A percentile compares a stretch with the other conserved stretches of the same genome.
phyloP scores from a whole-genome alignment of 2,888 invertebrate genomes.

The Gandaritis pyraliata region DNA sequence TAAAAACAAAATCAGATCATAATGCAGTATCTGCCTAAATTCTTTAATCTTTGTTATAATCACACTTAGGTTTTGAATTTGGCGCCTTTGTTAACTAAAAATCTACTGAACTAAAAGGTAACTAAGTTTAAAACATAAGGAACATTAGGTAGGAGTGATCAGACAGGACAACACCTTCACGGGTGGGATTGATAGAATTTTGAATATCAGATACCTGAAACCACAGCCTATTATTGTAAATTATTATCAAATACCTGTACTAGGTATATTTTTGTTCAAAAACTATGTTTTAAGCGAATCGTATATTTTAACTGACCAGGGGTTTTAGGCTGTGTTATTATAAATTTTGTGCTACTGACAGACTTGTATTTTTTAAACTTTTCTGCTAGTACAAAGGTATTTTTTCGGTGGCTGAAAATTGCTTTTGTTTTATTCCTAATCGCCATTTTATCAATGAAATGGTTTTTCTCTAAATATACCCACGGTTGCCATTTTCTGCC shows the following conservation, averaged over 20 bases:
- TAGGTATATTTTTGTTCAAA: constrained; percentile 41
- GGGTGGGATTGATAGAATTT: constrained; percentile 56
- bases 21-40: constrained; percentile 56
- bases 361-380: constrained; percentile 77
- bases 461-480: constrained; percentile 77
- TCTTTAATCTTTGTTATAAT: constrained; percentile 66
- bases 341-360: constrained; percentile 67
- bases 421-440: constrained; percentile 69
- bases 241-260: constrained; percentile 6
- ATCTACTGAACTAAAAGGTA: constrained; percentile 65
- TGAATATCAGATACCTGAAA: neutral
- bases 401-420: constrained; percentile 71
- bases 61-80: constrained; percentile 73
- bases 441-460: constrained; percentile 78
- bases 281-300: constrained; percentile 72
- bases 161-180: constrained; percentile 52
- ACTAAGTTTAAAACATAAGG: constrained; percentile 60
- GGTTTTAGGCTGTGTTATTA: constrained; percentile 70
- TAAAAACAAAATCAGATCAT: constrained; percentile 74
- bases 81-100: constrained; percentile 65
- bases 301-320: constrained; percentile 76
- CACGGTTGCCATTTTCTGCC: constrained; percentile 82
- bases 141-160: constrained; percentile 63
- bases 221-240: neutral
- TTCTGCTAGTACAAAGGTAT: constrained; percentile 69